phyloP scores from a whole-genome alignment of 1,140 invertebrate genomes.

The Macrobrachium rosenbergii region DNA sequence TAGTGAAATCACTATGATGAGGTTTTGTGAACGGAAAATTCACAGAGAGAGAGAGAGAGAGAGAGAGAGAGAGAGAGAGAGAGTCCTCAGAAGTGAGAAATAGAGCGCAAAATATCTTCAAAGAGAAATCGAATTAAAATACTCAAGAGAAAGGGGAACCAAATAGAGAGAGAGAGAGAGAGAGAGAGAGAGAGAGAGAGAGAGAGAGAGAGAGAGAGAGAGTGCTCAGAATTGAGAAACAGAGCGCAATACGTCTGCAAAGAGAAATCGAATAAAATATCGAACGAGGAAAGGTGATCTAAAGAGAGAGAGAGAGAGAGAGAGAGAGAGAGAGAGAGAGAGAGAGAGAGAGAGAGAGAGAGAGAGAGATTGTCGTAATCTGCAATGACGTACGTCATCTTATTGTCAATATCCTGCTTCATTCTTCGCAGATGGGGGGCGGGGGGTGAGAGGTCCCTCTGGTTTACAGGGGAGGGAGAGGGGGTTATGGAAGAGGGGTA shows the following conservation, averaged over 20 bases:
- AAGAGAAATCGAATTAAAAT: background rate
- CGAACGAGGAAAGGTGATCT: background rate
- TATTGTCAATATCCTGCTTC: no score
- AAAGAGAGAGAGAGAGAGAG: background rate
- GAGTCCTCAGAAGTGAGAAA: background rate
- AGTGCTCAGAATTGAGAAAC: background rate
- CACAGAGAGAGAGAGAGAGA: background rate
- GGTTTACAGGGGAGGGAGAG: background rate
- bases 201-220: conserved; percentile 20
- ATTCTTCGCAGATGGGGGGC: no score
- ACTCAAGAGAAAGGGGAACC: background rate
- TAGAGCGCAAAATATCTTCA: background rate
- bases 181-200: conserved; percentile 20
- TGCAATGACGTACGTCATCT: no score
- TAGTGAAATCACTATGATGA: no score
- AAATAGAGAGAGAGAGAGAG: conserved; percentile 10
- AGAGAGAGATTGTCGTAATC: background rate
- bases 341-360: conserved; percentile 8
- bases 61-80: background rate
- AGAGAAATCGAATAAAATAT: background rate
- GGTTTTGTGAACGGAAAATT: background rate
- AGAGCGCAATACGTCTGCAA: background rate
- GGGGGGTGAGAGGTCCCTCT: no score
- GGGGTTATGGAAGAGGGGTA: no score
- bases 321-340: conserved; percentile 8